A percentile compares a stretch with the other conserved stretches of the same genome.
phyloP scores from a whole-genome alignment of 2,888 invertebrate genomes.

The Coelopa pilipes region DNA sequence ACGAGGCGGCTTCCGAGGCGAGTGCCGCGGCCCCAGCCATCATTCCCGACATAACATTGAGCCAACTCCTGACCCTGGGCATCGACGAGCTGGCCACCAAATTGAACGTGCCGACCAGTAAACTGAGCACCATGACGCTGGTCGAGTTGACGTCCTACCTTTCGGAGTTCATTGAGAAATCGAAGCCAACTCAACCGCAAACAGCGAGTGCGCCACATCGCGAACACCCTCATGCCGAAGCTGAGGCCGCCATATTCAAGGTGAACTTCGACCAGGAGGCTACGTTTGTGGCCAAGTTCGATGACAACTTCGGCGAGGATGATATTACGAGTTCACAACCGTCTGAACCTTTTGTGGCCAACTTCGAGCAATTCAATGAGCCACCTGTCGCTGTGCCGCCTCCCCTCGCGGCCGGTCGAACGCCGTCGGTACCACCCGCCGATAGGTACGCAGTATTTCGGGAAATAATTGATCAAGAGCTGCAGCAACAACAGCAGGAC shows the following conservation, averaged over 20 bases:
- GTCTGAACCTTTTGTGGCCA: slow-evolving; percentile 70
- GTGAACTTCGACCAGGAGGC: slow-evolving; percentile 65
- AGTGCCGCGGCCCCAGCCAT: slow-evolving; percentile 46
- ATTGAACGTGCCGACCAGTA: slow-evolving; percentile 80
- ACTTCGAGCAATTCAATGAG: slow-evolving; percentile 73
- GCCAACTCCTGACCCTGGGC: slow-evolving; percentile 83
- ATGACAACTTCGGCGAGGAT: slow-evolving; percentile 73
- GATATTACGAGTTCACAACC: slow-evolving; percentile 41
- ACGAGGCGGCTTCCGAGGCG: slow-evolving; percentile 36
- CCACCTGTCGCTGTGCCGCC: slow-evolving; percentile 48
- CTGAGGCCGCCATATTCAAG: slow-evolving; percentile 61
- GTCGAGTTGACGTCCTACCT: slow-evolving; percentile 87
- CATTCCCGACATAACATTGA: slow-evolving; percentile 78
- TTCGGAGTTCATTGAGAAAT: slow-evolving; percentile 70
- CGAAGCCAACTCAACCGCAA: slow-evolving; percentile 49
- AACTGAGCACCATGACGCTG: slow-evolving; percentile 85
- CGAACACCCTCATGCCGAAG: slow-evolving; percentile 47
- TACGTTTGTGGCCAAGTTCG: slow-evolving; percentile 71
- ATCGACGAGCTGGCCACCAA: slow-evolving; percentile 82
- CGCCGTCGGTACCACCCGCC: slow-evolving; percentile 69
- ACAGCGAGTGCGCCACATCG: slow-evolving; percentile 34
- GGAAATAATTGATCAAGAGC: slow-evolving; percentile 83
- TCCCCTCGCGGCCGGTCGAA: slow-evolving; percentile 20
- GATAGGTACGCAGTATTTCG: slow-evolving; percentile 90
- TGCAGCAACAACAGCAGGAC: slow-evolving; percentile 70